Base-by-base conservation (phyloP, 2,888 invertebrate species). In the Girardia tigrina region DNA sequence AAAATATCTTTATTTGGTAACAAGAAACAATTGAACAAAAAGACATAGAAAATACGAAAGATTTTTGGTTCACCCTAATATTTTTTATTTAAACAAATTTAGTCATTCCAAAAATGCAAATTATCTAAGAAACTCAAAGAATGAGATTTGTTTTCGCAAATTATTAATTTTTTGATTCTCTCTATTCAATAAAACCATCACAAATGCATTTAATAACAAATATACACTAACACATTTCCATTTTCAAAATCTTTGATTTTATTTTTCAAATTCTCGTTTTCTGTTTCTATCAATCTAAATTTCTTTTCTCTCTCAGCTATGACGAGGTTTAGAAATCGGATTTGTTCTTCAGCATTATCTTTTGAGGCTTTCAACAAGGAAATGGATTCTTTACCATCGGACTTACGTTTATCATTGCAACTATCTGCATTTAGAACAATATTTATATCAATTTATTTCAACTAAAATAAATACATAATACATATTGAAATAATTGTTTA, bases 221-320 rank as follows among this genome's bases (percentile, higher is more conserved):
- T 8, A 20, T 56, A 16, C n/a, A 56, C 56, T 56, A 6, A 56
- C 56, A 23, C 4, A 56, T 56, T 56, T 56, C 56, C 56, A 56
- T 56, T 56, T 56, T 56, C 56, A 16, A 56, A 56, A 20, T 73
- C 75, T 78, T 29, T 79, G 78, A 8, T 75, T n/a, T 36, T 71
- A 14, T 80, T 81, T 76, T 84, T 85, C 12, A 85, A 80, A 23
- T 78, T 75, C 81, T 83, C 87, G 79, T 86, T 91, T 89, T 56
- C 70, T 16, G n/a, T 12, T 56, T 56, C 87, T 0, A 94, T 87
- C 79, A 90, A 89, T 81, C 92, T 90, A 16, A 56, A 56, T 82
- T 92, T 93, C 84, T 94, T 94, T 84, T 94, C 92, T 89, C 94
- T 90, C 82, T 94, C 94, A 28, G 92, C 92, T 80, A 97, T 95